Percentiles rank a stretch among this genome's conserved stretches.
Evolutionary conservation across 1,140 invertebrate species (phyloP).

Genomic region (Popillia japonica): DNA sequence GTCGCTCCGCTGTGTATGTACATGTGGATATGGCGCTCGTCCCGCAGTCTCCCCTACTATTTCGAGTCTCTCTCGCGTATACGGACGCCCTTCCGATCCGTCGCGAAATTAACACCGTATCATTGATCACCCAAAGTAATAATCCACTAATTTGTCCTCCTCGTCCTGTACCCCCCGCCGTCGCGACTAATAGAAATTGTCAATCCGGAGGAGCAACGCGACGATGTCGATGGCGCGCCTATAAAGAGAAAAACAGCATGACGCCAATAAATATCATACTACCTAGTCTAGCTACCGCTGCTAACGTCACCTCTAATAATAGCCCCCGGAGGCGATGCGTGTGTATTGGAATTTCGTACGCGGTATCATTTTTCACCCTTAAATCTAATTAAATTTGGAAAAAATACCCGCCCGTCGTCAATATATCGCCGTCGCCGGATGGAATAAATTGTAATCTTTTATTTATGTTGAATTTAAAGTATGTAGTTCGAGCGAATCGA

Average conservation of each 20-base stretch:
- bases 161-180: constrained; percentile 26
- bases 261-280: constrained; percentile 2
- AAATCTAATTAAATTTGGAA: constrained; percentile 10
- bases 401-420: neutral
- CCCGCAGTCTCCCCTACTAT: neutral
- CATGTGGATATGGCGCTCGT: constrained; percentile 35
- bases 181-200: constrained; percentile 57
- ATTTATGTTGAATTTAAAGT: neutral
- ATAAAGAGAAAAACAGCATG: neutral
- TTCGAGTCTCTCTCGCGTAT: neutral
- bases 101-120: constrained; percentile 56
- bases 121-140: constrained; percentile 58
- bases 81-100: neutral
- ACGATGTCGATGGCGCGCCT: too few species aligned
- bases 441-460: neutral
- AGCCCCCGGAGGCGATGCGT: neutral
- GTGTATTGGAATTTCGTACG: neutral
- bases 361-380: constrained; percentile 2
- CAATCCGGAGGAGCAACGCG: constrained; percentile 45
- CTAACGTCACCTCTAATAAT: neutral
- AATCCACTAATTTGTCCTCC: constrained; percentile 59
- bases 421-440: neutral
- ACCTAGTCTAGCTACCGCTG: neutral
- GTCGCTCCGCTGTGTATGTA: constrained; percentile 37
- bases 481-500: neutral